Percentiles rank a stretch among this genome's conserved stretches.
Evolutionary conservation across 2,888 invertebrate genomes (phyloP).

Genomic region (Lobophora halterata): DNA sequence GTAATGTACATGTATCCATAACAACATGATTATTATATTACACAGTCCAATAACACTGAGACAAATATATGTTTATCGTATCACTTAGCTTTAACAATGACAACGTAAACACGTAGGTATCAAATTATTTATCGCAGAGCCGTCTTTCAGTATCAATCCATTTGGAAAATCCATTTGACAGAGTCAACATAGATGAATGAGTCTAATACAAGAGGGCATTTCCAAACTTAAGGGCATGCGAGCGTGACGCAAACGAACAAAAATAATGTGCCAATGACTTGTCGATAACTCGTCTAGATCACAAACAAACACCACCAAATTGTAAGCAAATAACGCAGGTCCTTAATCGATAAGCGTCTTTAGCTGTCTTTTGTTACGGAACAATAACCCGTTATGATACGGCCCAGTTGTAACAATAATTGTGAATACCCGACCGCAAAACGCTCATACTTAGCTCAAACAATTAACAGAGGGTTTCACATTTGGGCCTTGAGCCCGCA

Average conservation of each 20-base stretch:
- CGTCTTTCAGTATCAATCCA: constrained; percentile 16
- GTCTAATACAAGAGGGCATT: constrained; percentile 15
- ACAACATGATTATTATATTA: no score
- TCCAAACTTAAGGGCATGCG: constrained; percentile 17
- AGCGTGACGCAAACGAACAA: constrained; percentile 11
- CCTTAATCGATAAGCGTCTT: constrained; percentile 44
- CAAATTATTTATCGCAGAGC: constrained; percentile 11
- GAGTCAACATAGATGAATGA: constrained; percentile 16
- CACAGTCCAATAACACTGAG: constrained; percentile 1
- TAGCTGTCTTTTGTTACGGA: constrained; percentile 52
- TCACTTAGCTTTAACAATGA: constrained; percentile 16
- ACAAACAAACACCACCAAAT: constrained; percentile 30
- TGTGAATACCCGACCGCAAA: constrained; percentile 65
- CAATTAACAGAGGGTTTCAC: constrained; percentile 72
- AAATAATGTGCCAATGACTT: no score
- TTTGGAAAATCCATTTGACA: constrained; percentile 16
- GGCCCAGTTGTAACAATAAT: constrained; percentile 67
- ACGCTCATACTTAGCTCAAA: constrained; percentile 70
- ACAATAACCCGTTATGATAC: constrained; percentile 62
- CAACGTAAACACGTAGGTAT: constrained; percentile 16
- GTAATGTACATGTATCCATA: no score
- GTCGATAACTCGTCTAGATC: constrained; percentile 11
- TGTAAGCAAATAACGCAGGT: constrained; percentile 44
- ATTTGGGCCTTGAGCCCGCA: constrained; percentile 67
- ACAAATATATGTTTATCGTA: constrained; percentile 6